Conservation (phyloP, 2,113 vertebrate species). For the Otocyon megalotis region DNA sequence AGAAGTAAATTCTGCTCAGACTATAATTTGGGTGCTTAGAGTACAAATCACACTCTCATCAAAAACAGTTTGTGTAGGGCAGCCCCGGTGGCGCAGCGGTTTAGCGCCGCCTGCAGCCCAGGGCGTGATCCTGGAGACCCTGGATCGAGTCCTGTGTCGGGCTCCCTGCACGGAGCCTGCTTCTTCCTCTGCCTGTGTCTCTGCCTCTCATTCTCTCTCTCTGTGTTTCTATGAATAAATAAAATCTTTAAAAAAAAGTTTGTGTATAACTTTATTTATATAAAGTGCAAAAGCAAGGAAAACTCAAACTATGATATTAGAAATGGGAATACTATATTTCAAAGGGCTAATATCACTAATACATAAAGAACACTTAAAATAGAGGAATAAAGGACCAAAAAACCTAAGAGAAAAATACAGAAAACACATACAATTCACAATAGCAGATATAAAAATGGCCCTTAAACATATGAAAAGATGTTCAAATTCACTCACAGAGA, state of each 20-base stretch:
- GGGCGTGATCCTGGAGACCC: too few relatives aligned
- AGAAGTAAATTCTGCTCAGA: slow-evolving; percentile 13
- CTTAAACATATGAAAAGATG: neutral
- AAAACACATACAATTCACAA: neutral
- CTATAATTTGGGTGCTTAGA: neutral
- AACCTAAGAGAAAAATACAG: neutral
- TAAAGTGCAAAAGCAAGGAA: slow-evolving; percentile 28
- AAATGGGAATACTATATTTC: neutral
- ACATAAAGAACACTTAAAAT: neutral
- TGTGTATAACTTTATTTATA: neutral
- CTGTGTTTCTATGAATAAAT: too few relatives aligned
- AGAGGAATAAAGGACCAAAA: neutral
- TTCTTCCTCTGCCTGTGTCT: too few relatives aligned
- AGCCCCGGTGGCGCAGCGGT: too few relatives aligned
- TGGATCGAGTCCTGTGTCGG: too few relatives aligned
- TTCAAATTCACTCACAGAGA: neutral
- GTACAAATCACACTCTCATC: slow-evolving; percentile 5
- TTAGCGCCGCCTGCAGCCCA: too few relatives aligned
- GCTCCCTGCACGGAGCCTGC: too few relatives aligned
- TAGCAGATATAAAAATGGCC: neutral
- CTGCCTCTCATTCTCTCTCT: too few relatives aligned
- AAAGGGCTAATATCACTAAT: neutral
- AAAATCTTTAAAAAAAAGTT: too few relatives aligned
- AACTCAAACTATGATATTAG: neutral
- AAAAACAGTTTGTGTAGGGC: neutral